Evolutionary conservation across 2,797 vertebrate species (phyloP).

Genomic region (Mormyrus proboscirostris): DNA sequence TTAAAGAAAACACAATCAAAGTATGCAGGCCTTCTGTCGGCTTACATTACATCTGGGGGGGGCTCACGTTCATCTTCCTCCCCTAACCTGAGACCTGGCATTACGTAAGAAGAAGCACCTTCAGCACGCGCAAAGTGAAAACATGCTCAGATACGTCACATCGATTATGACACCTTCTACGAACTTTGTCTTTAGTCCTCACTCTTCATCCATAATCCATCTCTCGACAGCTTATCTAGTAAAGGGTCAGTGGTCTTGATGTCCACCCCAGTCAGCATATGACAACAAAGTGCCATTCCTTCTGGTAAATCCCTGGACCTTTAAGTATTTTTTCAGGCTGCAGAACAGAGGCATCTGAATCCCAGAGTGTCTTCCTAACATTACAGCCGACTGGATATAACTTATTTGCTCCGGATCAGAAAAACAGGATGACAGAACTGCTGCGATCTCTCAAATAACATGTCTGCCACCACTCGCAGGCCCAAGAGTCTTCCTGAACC

Average conservation of each 20-base stretch:
- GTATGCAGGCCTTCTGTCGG: not conserved
- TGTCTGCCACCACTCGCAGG: not conserved
- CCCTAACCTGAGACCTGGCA: not conserved
- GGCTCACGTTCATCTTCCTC: not conserved
- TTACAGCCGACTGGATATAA: not conserved
- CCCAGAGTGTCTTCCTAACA: not conserved
- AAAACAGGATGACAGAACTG: not conserved
- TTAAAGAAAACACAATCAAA: constrained; percentile 62
- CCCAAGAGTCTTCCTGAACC: not conserved
- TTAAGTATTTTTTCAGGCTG: not conserved
- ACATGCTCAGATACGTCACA: not conserved
- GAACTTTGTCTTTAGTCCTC: not conserved
- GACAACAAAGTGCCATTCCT: not conserved
- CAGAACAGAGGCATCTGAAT: not conserved
- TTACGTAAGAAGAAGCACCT: not conserved
- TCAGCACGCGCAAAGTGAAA: not conserved
- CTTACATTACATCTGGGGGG: not conserved
- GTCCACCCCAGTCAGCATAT: not conserved
- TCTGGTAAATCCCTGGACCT: not conserved
- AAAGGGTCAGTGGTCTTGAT: not conserved
- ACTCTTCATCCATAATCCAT: not conserved
- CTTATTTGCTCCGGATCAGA: not conserved
- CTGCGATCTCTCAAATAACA: not conserved
- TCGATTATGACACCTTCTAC: not conserved
- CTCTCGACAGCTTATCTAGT: not conserved